Base-by-base conservation (phyloP, 1,140 invertebrate genomes). In the Babylonia areolata region DNA sequence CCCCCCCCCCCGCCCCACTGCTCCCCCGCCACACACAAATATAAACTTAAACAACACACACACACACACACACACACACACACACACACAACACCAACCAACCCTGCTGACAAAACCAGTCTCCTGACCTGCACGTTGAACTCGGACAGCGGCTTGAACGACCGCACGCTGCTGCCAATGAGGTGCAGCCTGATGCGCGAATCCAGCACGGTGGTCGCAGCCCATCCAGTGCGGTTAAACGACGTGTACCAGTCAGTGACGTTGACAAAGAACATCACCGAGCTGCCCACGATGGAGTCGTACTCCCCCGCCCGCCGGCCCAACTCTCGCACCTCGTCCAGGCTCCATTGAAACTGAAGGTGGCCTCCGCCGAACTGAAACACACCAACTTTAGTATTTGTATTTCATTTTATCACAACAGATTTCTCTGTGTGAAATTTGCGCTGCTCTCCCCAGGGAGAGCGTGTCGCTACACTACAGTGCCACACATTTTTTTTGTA, bases 71-170 rank as follows among this genome's bases (percentile, higher is more conserved):
- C 42, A 46, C 42, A 46, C 42, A 46, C 42, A 46, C 42, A 46
- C 42, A 46, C 42, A 46, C 42, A 46, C 42, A 46, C 42, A 46
- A 46, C 42, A 46, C 42, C n/a, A 46, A 46, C 42, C 42, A 51
- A 51, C 46, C 9, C 46, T 51, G 69, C 9, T 6, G 35, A 39
- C 2, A 3, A 23, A 37, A 20, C 17, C 28, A 35, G 12, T n/a
- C n/a, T 40, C 82, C 89, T 86, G 86, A 91, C 89, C 95, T 96
- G 96, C 94, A 97, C 96, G 93, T 96, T 96, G 91, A 97, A 97
- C 1, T 97, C 97, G 97, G 99, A 98, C 2, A 97, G 95, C 0
- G 98, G 98, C 94, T 99, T 99, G 94, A 99, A 99, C 23, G 99
- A 96, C 94, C 99, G 97, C 6, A 98, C 97, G 0, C 96, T 96